Base-by-base conservation (phyloP, 2,888 invertebrate species). In the Macropis europaea region DNA sequence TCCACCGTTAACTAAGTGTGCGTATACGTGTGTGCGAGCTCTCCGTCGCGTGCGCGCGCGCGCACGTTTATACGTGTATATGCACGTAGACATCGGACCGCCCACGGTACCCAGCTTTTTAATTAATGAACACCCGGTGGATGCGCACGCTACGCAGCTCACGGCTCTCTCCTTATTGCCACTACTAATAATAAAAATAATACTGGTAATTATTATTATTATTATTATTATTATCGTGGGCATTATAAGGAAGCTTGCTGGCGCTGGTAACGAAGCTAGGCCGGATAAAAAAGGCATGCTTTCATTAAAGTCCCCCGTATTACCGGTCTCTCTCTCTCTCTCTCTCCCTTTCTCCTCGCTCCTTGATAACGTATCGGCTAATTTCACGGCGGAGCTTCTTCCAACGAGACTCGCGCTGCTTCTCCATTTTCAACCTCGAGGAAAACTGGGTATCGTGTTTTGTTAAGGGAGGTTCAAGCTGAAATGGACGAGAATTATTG, bases 101-200 rank as follows among this genome's bases (percentile, higher is more conserved):
- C 48, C 75, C 64, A 52, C 56, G 74, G 68, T 81, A 77, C 80
- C 79, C 77, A 73, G 73, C 77, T 83, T 82, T 84, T 86, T 86
- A 86, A 86, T 86, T 86, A 86, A 86, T 82, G 83, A 85, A 85
- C 82, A 77, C 81, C 77, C 77, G 70, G 78, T 57, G 79, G 74
- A 79, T 69, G 73, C 77, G 36, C 53, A 30, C 13, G 61, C 32
- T 9, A 38, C 17, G 3, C 22, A 0, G 30, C 30, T 19, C 13
- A n/a, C 15, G 62, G 43, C 34, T 34, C 64, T 42, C 47, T 6
- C 48, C 59, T 50, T 61, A 61, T 61, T 76, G 59, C 63, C 6
- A 1, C 54, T 43, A 30, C 28, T 64, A 53, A 71, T 62, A 63
- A 76, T 66, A 54, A 69, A 48, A 68, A 71, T 63, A 48, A 63